Conservation (phyloP, 2,797 vertebrate genomes). For the Phoebastria nigripes region DNA sequence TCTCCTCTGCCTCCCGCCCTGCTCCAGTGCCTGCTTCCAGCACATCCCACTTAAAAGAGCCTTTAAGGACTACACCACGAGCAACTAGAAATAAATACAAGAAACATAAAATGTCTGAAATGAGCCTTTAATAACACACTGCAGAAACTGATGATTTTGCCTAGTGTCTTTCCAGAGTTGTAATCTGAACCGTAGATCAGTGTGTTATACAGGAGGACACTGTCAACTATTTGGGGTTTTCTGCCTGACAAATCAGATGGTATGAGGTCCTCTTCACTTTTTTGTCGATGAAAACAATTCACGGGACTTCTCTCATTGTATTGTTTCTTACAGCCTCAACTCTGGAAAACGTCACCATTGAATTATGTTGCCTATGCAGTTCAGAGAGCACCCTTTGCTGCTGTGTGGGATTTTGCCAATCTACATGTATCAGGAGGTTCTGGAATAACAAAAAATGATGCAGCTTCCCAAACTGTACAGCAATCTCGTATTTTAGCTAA, state of each 20-base stretch:
- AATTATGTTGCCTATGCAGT: background rate
- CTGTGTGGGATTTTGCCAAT: background rate
- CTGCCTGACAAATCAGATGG: background rate
- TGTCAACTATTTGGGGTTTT: background rate
- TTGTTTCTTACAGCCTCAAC: background rate
- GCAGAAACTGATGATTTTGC: background rate
- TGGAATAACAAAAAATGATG: background rate
- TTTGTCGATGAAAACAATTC: background rate
- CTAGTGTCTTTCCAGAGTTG: background rate
- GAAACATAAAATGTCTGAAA: background rate
- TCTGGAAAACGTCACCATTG: background rate
- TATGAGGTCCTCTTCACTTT: background rate
- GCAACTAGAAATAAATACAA: constrained; percentile 38
- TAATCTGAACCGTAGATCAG: background rate
- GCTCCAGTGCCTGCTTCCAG: background rate
- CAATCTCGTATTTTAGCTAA: background rate
- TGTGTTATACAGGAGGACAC: background rate
- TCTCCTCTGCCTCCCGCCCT: background rate
- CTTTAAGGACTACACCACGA: background rate
- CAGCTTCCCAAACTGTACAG: background rate
- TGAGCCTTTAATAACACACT: background rate
- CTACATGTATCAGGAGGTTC: accelerated
- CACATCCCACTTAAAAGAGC: background rate
- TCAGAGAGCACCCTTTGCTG: background rate
- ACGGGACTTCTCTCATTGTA: background rate